phyloP scores from a whole-genome alignment of 1,140 invertebrate species.

The Panonychus citri region DNA sequence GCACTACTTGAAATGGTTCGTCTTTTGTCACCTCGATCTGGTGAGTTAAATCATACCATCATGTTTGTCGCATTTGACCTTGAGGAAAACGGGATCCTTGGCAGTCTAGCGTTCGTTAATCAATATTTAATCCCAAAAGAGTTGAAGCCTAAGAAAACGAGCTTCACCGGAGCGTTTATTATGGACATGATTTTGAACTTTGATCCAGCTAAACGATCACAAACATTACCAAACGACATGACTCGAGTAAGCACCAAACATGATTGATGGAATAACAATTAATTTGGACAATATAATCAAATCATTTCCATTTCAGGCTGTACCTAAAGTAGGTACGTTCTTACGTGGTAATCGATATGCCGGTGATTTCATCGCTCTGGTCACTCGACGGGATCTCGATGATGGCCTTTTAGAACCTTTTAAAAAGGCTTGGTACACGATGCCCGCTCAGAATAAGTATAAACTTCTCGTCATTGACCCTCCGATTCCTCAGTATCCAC shows the following conservation, averaged over 20 bases:
- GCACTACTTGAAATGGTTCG: slow-evolving; percentile 24
- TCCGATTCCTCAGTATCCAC: slow-evolving; percentile 4
- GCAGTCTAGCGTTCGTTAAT: slow-evolving; percentile 23
- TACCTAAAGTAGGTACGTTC: background rate
- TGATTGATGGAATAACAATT: too few relatives aligned
- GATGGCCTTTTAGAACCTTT: slow-evolving; percentile 16
- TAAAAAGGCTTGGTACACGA: slow-evolving; percentile 11
- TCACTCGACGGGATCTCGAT: slow-evolving; percentile 19
- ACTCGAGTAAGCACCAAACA: slow-evolving; percentile 4
- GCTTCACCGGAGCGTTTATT: slow-evolving; percentile 21
- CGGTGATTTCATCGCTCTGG: slow-evolving; percentile 23
- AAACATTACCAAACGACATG: slow-evolving; percentile 7
- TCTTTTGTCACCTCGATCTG: slow-evolving; percentile 18
- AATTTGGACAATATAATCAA: too few relatives aligned
- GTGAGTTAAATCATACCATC: slow-evolving; percentile 20
- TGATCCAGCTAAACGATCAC: slow-evolving; percentile 13
- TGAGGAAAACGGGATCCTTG: slow-evolving; percentile 23
- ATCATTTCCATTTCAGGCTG: too few relatives aligned
- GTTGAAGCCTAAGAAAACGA: slow-evolving; percentile 5
- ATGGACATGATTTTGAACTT: slow-evolving; percentile 25
- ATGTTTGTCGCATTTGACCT: slow-evolving; percentile 27
- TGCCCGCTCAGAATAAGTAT: slow-evolving; percentile 12
- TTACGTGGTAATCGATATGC: background rate
- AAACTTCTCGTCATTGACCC: slow-evolving; percentile 13
- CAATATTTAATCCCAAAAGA: slow-evolving; percentile 20